Conservation (phyloP, 2,797 vertebrate genomes). For the Eleutherodactylus coqui region DNA sequence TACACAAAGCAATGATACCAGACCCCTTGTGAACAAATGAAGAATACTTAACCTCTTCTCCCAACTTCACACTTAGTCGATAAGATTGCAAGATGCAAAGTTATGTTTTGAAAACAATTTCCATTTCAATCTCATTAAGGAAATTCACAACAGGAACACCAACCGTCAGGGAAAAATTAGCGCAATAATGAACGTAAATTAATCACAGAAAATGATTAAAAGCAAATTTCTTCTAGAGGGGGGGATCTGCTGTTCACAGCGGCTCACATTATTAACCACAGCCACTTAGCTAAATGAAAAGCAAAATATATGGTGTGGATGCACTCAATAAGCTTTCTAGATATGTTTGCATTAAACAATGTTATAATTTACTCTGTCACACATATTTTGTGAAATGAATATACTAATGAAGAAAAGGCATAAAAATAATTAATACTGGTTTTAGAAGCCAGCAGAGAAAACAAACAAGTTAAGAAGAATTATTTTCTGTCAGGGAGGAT, state of each 20-base stretch:
- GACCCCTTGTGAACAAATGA: slow-evolving; percentile 3
- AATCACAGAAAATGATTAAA: slow-evolving; percentile 63
- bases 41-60: slow-evolving; percentile 38
- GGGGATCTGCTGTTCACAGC: slow-evolving; percentile 62
- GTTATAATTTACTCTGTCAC: slow-evolving; percentile 64
- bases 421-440: slow-evolving; percentile 61
- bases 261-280: slow-evolving; percentile 58
- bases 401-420: slow-evolving; percentile 64
- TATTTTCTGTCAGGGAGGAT: slow-evolving; percentile 28
- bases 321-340: slow-evolving; percentile 61
- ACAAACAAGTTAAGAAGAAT: slow-evolving; percentile 57
- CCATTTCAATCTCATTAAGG: slow-evolving; percentile 59
- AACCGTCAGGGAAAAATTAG: slow-evolving; percentile 56
- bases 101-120: slow-evolving; percentile 57
- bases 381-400: slow-evolving; percentile 63
- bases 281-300: slow-evolving; percentile 64
- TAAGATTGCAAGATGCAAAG: slow-evolving; percentile 52
- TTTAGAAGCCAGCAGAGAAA: slow-evolving; percentile 43
- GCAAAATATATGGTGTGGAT: slow-evolving; percentile 63
- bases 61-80: slow-evolving; percentile 23
- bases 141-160: slow-evolving; percentile 58
- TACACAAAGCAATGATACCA: neutral
- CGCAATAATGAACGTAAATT: slow-evolving; percentile 60
- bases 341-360: slow-evolving; percentile 63
- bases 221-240: slow-evolving; percentile 58